phyloP scores from a whole-genome alignment of 2,113 vertebrate species.

The Oceanites oceanicus region DNA sequence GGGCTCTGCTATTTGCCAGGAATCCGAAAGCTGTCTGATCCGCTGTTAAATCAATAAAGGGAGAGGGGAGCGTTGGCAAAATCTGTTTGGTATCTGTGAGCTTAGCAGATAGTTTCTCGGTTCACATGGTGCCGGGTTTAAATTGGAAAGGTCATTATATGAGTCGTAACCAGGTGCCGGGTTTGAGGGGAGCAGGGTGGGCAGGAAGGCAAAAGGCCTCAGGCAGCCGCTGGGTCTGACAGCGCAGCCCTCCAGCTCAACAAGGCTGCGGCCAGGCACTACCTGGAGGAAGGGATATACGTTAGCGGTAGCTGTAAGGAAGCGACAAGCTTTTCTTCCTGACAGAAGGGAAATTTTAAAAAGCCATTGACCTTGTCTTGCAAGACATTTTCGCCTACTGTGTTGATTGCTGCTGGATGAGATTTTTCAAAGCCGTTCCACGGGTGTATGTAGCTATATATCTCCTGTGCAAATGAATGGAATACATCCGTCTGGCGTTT shows the following conservation, averaged over 20 bases:
- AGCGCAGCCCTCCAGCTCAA: neutral
- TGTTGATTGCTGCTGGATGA: neutral
- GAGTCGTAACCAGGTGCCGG: neutral
- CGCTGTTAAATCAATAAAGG: neutral
- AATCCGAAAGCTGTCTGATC: neutral
- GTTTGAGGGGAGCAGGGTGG: neutral
- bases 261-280: neutral
- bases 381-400: neutral
- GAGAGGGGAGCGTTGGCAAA: neutral
- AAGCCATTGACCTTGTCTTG: neutral
- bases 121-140: neutral
- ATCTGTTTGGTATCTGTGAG: neutral
- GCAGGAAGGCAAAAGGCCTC: neutral
- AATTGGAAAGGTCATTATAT: neutral
- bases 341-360: neutral
- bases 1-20: neutral
- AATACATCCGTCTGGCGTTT: neutral
- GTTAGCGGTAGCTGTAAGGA: neutral
- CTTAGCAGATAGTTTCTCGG: neutral
- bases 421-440: neutral
- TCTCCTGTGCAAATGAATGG: neutral
- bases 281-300: neutral
- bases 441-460: neutral
- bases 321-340: neutral
- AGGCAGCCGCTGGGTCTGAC: accelerated